phyloP scores from a whole-genome alignment of 2,113 vertebrate species.

The Lampris incognitus region DNA sequence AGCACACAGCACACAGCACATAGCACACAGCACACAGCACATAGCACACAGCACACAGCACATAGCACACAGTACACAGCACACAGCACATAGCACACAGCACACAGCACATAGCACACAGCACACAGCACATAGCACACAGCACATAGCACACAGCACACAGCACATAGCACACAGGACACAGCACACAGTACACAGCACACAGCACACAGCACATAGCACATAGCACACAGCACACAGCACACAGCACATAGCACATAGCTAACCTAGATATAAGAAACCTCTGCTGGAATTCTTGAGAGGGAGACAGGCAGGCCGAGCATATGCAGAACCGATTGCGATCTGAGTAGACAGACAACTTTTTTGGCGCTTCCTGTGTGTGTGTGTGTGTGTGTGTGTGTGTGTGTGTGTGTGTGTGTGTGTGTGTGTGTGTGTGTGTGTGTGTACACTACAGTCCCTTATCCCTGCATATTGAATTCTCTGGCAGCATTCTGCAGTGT shows the following conservation, averaged over 20 bases:
- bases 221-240: no score
- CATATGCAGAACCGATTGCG: constrained; percentile 72
- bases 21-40: no score
- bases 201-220: no score
- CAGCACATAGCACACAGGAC: no score
- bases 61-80: no score
- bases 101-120: no score
- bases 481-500: constrained; percentile 57
- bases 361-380: constrained; percentile 33
- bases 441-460: constrained; percentile 44
- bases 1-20: no score
- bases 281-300: constrained; percentile 55
- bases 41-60: no score
- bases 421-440: constrained; percentile 5
- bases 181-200: no score
- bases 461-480: constrained; percentile 69
- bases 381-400: constrained; percentile 27
- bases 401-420: constrained; percentile 16
- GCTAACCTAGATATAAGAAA: constrained; percentile 58
- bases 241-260: background rate
- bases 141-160: no score
- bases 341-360: constrained; percentile 65
- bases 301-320: constrained; percentile 46
- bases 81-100: no score
- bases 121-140: no score